phyloP scores from a whole-genome alignment of 2,888 invertebrate species.

The Machimus atricapillus region DNA sequence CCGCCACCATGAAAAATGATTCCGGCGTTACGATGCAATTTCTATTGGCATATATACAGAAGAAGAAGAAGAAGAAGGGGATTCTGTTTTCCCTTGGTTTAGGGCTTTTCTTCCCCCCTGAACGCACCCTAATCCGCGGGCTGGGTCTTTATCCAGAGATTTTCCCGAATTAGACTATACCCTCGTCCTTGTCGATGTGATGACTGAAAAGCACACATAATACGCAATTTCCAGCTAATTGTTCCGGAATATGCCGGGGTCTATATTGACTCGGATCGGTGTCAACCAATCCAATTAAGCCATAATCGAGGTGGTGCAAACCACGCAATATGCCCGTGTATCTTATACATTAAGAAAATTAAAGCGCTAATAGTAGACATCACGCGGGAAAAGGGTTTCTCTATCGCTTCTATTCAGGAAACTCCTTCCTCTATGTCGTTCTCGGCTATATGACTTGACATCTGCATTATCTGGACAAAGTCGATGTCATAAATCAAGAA shows the following conservation, averaged over 20 bases:
- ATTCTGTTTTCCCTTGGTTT: neutral
- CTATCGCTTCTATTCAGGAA: neutral
- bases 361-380: neutral
- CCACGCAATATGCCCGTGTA: neutral
- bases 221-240: constrained; percentile 30
- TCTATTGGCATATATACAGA: neutral
- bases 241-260: neutral
- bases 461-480: constrained; percentile 5
- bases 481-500: constrained; percentile 28
- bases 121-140: neutral
- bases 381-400: neutral
- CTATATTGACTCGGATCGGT: constrained; percentile 9
- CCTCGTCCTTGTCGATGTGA: neutral
- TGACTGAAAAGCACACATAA: neutral
- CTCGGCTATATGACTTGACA: constrained; percentile 34
- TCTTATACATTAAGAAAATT: neutral
- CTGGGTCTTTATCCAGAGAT: neutral
- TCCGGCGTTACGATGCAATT: constrained; percentile 44
- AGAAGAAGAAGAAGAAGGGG: constrained; percentile 28
- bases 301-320: neutral
- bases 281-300: constrained; percentile 33
- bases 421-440: neutral
- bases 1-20: constrained; percentile 46
- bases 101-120: neutral
- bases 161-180: neutral